These are phyloP conservation scores for Penaeus monodon DNA, from an alignment of 2,888 invertebrate species.

Conservation along the genomic window DNA sequence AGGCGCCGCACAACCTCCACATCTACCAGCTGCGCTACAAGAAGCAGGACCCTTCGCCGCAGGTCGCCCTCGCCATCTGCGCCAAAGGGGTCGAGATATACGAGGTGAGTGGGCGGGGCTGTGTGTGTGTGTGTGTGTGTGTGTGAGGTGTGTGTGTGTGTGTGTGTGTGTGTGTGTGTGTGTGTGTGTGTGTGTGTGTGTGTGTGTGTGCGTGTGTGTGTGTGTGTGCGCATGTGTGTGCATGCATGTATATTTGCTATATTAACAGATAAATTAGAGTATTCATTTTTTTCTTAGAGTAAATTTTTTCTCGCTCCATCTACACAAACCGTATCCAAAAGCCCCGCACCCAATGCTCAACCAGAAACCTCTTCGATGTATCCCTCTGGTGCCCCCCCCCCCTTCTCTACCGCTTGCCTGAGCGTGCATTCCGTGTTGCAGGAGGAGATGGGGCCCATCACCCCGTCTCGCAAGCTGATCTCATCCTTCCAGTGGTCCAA, in stretches of 20 bases:
- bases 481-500: slow-evolving; percentile 94
- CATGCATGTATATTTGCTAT: too few species aligned
- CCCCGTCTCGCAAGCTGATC: slow-evolving; percentile 46
- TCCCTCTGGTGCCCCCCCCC: not conserved
- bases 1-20: slow-evolving; percentile 90
- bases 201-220: not conserved
- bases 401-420: too few species aligned
- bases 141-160: slow-evolving; percentile 10
- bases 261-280: too few species aligned
- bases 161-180: not conserved
- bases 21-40: slow-evolving; percentile 78
- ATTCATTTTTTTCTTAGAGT: too few species aligned
- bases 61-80: slow-evolving; percentile 89
- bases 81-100: slow-evolving; percentile 92
- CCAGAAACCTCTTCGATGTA: not conserved
- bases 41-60: slow-evolving; percentile 74
- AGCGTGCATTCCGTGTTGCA: not conserved
- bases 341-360: not conserved
- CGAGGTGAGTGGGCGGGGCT: slow-evolving; percentile 70
- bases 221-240: too few species aligned
- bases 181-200: not conserved
- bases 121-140: slow-evolving; percentile 11
- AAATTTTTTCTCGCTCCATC: too few species aligned
- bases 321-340: too few species aligned
- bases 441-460: slow-evolving; percentile 50